Base-by-base conservation (phyloP, 92 coral and sea anemone genomes). In the Umimayanthus chanpuru region DNA sequence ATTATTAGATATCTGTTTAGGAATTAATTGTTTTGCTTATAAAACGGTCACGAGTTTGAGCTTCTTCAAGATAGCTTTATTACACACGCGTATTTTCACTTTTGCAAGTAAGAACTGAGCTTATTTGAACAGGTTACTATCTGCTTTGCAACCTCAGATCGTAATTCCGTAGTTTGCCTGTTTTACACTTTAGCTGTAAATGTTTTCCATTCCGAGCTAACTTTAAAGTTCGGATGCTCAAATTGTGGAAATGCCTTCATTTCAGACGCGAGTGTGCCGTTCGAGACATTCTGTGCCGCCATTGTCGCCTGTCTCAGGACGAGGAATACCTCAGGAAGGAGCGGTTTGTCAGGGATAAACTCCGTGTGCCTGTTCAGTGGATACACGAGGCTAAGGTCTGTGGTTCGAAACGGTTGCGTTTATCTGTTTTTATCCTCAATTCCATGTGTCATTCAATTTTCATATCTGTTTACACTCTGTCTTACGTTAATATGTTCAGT, bases 321-420 rank as follows among this genome's bases (percentile, higher is more conserved):
- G 93, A 87, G 50, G 86, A 84, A 3, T 90, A 93, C 78, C 12
- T 80, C 10, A 86, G 85, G 81, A 97, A 92, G 75, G 99, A 97
- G 61, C 88, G 89, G 44, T 97, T 97, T 72, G 66, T 96, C 73
- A 85, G 84, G 49, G 93, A 94, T 11, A 91, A 96, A 23, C 95
- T 97, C 41, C 89, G 89, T 49, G 89, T 95, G n/a, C 98, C 99
- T 28, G 86, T 88, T 4, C 94, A 93, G 73, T 97, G 99, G 99
- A 94, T 97, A 55, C 99, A 97, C 61, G 99, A 97, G 65, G 97
- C 99, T 14, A 95, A 97, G 99, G 99, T 96, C 53, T 39, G 86
- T 32, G 28, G 49, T 16, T 64, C 20, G n/a, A 5, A 15, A 1
- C n/a, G 16, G 47, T 20, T 21, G 68, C 4, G 20, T 56, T 61